Base-by-base conservation (phyloP, 1,140 invertebrate genomes). In the Probaryconus sp. region DNA sequence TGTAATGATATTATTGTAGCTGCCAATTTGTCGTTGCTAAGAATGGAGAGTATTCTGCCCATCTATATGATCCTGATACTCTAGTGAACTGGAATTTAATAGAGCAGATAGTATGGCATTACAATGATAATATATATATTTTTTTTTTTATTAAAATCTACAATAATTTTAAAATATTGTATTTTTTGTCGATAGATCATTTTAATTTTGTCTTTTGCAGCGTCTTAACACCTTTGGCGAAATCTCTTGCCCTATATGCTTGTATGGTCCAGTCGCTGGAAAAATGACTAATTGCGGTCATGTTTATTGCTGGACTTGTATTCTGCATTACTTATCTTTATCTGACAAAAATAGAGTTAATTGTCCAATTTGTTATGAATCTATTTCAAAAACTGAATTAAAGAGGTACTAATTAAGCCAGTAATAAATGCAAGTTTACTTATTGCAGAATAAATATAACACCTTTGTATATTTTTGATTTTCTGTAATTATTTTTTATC, bases 251-350 rank as follows among this genome's bases (percentile, higher is more conserved):
- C 97, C 97, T 0, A 98, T 98, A 79, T 98, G 97, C 88, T 88
- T 98, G 33, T 92, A 93, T 81, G 87, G 90, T 37, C 96, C 96
- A 16, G 88, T 92, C 48, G 94, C 95, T 72, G 96, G 93, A 2
- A 96, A 97, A 88, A 96, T 98, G 80, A 97, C 96, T 0, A 91
- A 92, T 21, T 99, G 97, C 88, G 97, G 97, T 14, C 97, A 99
- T 85, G 93, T 97, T 56, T 98, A 95, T 82, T 99, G 97, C 85
- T 99, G 96, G 95, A 90, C 96, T 0, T 99, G 97, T 82, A 92
- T 98, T 77, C 89, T 99, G 13, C 97, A 98, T 84, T 98, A 98
- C 86, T 88, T 97, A 55, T 90, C 94, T 10, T 86, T 97, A 1
- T 93, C 93, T 33, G 94, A 97, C 77, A 93, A 94, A 87, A 61